Evolutionary conservation across 2,888 invertebrate genomes (phyloP).

Genomic region (Chloroclysta siterata): DNA sequence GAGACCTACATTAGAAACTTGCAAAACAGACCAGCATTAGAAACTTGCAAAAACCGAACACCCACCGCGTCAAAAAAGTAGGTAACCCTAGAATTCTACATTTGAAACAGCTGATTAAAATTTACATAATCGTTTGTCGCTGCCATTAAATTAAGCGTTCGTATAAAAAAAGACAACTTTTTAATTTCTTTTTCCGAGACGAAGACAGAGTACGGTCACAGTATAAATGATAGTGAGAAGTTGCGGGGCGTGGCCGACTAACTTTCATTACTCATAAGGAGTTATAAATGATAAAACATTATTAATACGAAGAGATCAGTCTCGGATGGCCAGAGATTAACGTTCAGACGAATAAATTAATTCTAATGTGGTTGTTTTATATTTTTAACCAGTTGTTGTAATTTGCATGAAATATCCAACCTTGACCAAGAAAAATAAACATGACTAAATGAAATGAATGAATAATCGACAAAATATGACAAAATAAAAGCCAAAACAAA

Average conservation of each 20-base stretch:
- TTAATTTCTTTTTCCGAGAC: conserved; percentile 77
- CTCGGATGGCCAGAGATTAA: conserved; percentile 75
- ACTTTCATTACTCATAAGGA: conserved; percentile 82
- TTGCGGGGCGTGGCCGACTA: conserved; percentile 79
- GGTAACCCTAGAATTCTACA: conserved; percentile 40
- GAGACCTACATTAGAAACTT: too few relatives aligned
- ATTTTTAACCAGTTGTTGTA: conserved; percentile 45
- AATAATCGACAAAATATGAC: not conserved
- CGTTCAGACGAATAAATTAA: conserved; percentile 76
- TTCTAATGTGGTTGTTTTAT: conserved; percentile 74
- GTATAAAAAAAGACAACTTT: conserved; percentile 62
- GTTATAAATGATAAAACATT: conserved; percentile 85
- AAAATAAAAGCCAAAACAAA: not conserved
- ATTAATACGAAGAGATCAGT: conserved; percentile 80
- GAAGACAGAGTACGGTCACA: conserved; percentile 72
- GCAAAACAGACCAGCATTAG: too few relatives aligned
- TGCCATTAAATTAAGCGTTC: conserved; percentile 68
- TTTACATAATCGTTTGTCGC: conserved; percentile 70
- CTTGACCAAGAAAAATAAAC: conserved; percentile 2
- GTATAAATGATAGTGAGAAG: conserved; percentile 50
- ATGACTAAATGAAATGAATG: too few relatives aligned
- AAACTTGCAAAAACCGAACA: conserved; percentile 8
- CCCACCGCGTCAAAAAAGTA: conserved; percentile 27
- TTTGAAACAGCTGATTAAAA: conserved; percentile 41
- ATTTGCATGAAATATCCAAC: conserved; percentile 22